Evolutionary conservation across 2,113 vertebrate genomes (phyloP), one percentile per base, ranked within the genome.

Genomic region (Meriones unguiculatus): DNA sequence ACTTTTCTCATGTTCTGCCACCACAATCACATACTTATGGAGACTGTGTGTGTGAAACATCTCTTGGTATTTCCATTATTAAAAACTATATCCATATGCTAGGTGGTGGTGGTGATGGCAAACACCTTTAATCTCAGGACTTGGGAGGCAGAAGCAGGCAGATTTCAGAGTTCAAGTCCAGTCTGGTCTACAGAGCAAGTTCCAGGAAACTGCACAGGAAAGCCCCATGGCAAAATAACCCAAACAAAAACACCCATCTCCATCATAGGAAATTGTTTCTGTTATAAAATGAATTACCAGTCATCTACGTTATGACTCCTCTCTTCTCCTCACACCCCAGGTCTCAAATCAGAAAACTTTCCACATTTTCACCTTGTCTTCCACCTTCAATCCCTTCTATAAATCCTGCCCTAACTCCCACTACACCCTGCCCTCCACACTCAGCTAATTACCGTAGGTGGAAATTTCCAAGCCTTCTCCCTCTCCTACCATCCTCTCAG

Each of bases 231-330:
- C 57, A 38, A 41, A 62, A 62, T 59, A 82, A 62, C 7, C 6
- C 11, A 52, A 81, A 25, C 24, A 38, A 15, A 62, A 41, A 5
- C 14, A 14, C n/a, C n/a, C 11, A 59, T 25, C 41, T 84, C 18
- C 78, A 89, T 59, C 77, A 30, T 75, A 69, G 91, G 41, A 88
- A 90, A 92, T 5, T 75, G 7, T 85, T 94, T 80, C n/a, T 95
- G 28, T 91, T 78, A 87, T 35, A 65, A 93, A 87, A 85, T 13
- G 7, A 76, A 57, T 87, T 38, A 38, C n/a, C 41, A 67, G 50
- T 52, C 75, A 91, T 57, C 14, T 50, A 46, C 41, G 46, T 87
- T 84, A 88, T 30, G 2, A 46, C 18, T 7, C 73, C 20, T 11
- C 20, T 67, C 10, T 24, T 22, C 57, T 2, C 46, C 32, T 32